Evolutionary conservation across 1,140 invertebrate species (phyloP), one percentile per base, ranked within the genome.

Genomic region (Drosophila bifasciata): DNA sequence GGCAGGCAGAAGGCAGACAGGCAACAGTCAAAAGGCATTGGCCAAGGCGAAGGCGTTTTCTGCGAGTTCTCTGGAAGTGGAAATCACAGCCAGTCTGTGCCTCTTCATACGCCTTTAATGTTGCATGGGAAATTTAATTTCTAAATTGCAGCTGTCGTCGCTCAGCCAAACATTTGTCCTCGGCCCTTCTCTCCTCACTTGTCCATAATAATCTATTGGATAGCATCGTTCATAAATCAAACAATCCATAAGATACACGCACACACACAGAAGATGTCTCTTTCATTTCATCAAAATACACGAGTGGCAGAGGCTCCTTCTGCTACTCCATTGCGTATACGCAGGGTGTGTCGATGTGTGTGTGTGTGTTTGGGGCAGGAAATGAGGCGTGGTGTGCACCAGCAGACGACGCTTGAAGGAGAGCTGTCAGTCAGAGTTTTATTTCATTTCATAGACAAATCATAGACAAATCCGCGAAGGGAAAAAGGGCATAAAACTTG

Each of bases 61-160:
- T 69, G 62, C 63, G 13, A 69, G 62, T 69, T 69, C 66, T 44
- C 46, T 68, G 62, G 62, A 69, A 69, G 63, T 53, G 61, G 67
- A 76, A 36, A 76, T 73, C 81, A 66, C 81, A 51, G 81, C 39
- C 81, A 51, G 81, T 41, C 49, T 25, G 32, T 53, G 9, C 25
- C 40, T 21, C 55, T 58, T 73, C 61, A 63, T 73, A n/a, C n/a
- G n/a, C n/a, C n/a, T 73, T 86, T 81, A 86, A 88, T 85, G 81
- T 88, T 85, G 81, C 81, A 85, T 88, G 81, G 83, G 77, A 85
- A 88, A 88, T 88, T 88, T 83, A 88, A 88, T 88, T 88, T 88
- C 83, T 88, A 88, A 88, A 88, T 88, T 88, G 84, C 83, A 86
- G 83, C 83, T 86, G 83, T 86, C 79, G 74, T 83, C 70, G 64